phyloP scores from a whole-genome alignment of 64 coral and sea anemone species.

The Porites australiensis region DNA sequence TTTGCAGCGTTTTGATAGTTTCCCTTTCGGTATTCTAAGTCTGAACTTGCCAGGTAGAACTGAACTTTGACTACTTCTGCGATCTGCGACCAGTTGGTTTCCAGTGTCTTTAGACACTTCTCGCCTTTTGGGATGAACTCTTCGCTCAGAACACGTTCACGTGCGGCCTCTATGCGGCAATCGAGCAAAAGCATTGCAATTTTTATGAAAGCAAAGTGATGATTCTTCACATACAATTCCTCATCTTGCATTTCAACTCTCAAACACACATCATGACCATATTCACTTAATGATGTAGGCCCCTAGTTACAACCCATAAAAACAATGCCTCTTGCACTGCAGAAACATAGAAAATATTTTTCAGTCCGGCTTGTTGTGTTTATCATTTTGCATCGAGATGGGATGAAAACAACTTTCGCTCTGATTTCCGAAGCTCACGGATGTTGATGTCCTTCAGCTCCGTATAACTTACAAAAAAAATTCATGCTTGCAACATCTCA shows the following conservation, averaged over 20 bases:
- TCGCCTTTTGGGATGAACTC: slow-evolving; percentile 13
- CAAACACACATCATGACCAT: not conserved
- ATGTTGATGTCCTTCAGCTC: too few relatives aligned
- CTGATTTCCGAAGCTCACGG: too few relatives aligned
- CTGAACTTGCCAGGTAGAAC: slow-evolving; percentile 20
- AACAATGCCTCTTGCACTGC: too few relatives aligned
- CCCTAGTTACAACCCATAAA: too few relatives aligned
- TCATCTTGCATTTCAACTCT: not conserved
- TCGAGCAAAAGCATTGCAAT: slow-evolving; percentile 44
- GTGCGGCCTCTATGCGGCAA: slow-evolving; percentile 38
- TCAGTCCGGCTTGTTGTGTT: too few relatives aligned
- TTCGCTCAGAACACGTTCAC: slow-evolving; percentile 17
- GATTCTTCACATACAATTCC: slow-evolving; percentile 11
- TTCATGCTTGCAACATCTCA: too few relatives aligned
- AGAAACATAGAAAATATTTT: too few relatives aligned
- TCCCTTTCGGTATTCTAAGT: slow-evolving; percentile 22
- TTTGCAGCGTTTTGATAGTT: not conserved
- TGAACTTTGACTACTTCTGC: slow-evolving; percentile 12
- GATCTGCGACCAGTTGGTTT: slow-evolving; percentile 3
- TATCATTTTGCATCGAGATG: too few relatives aligned
- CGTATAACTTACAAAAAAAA: too few relatives aligned
- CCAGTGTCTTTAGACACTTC: slow-evolving; percentile 8
- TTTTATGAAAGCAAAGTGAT: slow-evolving; percentile 52
- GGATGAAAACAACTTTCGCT: too few relatives aligned
- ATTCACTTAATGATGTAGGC: too few relatives aligned